Base-by-base conservation (phyloP, 2,888 invertebrate genomes). In the Amphipyra tragopoginis region DNA sequence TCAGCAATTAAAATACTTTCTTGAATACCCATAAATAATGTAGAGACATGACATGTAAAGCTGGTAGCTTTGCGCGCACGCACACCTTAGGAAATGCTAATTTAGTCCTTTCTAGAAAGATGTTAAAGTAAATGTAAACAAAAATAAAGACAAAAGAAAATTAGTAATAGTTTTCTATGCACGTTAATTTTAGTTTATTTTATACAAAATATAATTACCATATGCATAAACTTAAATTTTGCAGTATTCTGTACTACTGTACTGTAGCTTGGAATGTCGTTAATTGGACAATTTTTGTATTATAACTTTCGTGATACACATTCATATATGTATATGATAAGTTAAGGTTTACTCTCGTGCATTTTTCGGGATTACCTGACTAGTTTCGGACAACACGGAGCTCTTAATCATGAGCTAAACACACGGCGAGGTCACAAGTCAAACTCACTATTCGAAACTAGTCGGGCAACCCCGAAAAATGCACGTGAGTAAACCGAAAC, bases 21-120 rank as follows among this genome's bases (percentile, higher is more conserved):
- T 50, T 43, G 54, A 63, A 57, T 43, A 53, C 15, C 59, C 64
- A 75, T 67, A 66, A 68, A 73, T 75, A 68, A 67, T 73, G 64
- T 65, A 68, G 36, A 38, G 39, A 50, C 76, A 60, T 76, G 65
- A 50, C 61, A 68, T 57, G 52, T 65, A 61, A 59, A 73, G 59
- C 49, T 75, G 58, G 50, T 59, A 51, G 43, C 53, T 55, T 47
- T 44, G 47, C 60, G 43, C 56, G 54, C 70, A 76, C 65, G 67
- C 75, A 70, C 63, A 59, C 52, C 54, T 60, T 47, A 34, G 40
- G 48, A 64, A 70, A 76, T 70, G 67, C 55, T 55, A 55, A 76
- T 73, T 53, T 40, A 29, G 39, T 61, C 50, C 65, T 60, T 58
- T 60, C 48, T 65, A 48, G 33, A 48, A 60, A 65, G 34, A 55